Evolutionary conservation across 2,113 vertebrate species (phyloP), one percentile per base, ranked within the genome.

Genomic region (Ovibos moschatus): DNA sequence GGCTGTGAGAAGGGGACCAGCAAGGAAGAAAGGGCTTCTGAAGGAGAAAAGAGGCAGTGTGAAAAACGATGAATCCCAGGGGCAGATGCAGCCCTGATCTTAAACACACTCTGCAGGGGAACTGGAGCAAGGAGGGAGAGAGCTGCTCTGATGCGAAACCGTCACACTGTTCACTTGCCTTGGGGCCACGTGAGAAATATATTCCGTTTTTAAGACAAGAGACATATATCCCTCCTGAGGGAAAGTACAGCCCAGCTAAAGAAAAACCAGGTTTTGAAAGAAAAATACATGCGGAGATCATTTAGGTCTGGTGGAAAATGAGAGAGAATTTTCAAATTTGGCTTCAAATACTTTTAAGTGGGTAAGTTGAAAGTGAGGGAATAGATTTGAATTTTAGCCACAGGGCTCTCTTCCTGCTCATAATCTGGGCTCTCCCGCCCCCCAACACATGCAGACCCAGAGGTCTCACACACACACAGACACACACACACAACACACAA

Each of bases 181-280:
- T 58, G 58, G 74, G 94, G 94, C 81, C 85, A n/a, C 2, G 2
- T 91, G 47, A 95, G 95, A 94, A 96, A 92, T 95, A 79, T 3
- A 71, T 64, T 95, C 84, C 50, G 78, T 92, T 91, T 97, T 97
- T 97, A 95, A 96, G 96, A 91, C 53, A 89, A 91, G 50, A 97
- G 91, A 90, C 64, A 87, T 71, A 64, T 57, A 95, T 95, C 36
- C 15, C 85, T 94, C 97, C 85, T 86, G 43, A 94, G 96, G 81
- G 90, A 94, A 82, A 23, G 36, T 6, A 25, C 55, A 27, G 27
- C 55, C 82, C 55, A 58, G 83, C 27, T 58, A 33, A 84, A 28
- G 21, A 16, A 16, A 33, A 62, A 50, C 71, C 86, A 88, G 81
- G 25, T 76, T 95, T 92, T 40, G 62, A 95, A 25, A 96, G n/a